Base-by-base conservation (phyloP, 2,888 invertebrate genomes). In the Microctonus hyperodae region DNA sequence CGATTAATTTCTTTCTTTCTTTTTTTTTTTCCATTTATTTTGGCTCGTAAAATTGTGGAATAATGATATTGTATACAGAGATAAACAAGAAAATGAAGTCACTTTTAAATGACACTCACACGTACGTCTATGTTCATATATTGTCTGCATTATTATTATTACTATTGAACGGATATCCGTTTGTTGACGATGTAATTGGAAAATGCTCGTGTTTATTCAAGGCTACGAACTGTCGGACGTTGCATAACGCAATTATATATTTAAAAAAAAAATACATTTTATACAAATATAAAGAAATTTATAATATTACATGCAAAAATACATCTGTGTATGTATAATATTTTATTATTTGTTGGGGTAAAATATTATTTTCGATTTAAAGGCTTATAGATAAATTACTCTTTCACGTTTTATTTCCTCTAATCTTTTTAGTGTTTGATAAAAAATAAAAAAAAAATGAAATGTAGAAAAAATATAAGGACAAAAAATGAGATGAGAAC, bases 151-250 rank as follows among this genome's bases (percentile, higher is more conserved):
- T 48, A 33, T 56, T 55, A 58, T 55, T 51, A 67, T 56, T 55
- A 58, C 59, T 51, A 67, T 64, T 48, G 63, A 68, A 64, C 65
- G 65, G 65, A 65, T 40, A 61, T 65, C 65, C 60, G 61, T 60
- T 44, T 33, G 61, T 33, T 55, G 48, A 33, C 55, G 48, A 25
- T 65, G 40, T 65, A 65, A 60, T 61, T 60, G 56, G 55, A 33
- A 31, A 33, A 44, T 51, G 56, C 48, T 56, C 61, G 65, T 65
- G 65, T 65, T 61, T 65, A 55, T 22, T 51, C 65, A 65, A 65
- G 65, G 65, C 44, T 55, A 51, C 33, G 23, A 48, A 23, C 6
- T 22, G 40, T 35, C 51, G 57, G 22, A 48, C 22, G 35, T 60
- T 65, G 65, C 65, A 44, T 65, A 53, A 56, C 28, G 22, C 16